These are phyloP conservation scores for Sebastes oblongus DNA, from an alignment of 2,797 vertebrate species.

Conservation along the genomic window DNA sequence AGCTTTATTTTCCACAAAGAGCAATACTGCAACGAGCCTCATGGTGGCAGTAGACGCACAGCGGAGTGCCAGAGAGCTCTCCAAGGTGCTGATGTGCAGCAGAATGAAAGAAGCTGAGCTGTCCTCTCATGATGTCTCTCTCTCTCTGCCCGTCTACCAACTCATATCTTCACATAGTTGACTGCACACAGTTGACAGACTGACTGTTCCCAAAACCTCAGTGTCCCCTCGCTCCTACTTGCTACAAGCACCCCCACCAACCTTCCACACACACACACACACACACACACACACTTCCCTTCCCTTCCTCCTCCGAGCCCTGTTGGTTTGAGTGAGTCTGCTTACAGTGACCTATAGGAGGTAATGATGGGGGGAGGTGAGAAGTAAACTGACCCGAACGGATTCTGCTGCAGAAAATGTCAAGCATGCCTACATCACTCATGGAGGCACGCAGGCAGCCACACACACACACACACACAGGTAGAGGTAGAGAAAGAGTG, in stretches of 20 bases:
- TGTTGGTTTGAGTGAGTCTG: conserved; percentile 55
- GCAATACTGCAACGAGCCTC: conserved; percentile 55
- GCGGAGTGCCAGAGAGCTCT: conserved; percentile 44
- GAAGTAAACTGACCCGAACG: conserved; percentile 75
- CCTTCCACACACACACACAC: conserved; percentile 47
- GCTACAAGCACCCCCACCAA: conserved; percentile 59
- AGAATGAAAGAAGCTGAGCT: conserved; percentile 63
- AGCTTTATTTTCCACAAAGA: background rate
- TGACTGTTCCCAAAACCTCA: conserved; percentile 51
- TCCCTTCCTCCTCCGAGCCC: conserved; percentile 20
- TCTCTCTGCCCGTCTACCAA: conserved; percentile 60
- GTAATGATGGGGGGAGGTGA: conserved; percentile 67
- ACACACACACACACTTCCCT: background rate
- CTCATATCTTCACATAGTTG: conserved; percentile 64
- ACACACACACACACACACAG: background rate
- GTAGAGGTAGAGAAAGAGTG: conserved; percentile 13
- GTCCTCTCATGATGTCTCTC: conserved; percentile 66
- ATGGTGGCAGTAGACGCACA: conserved; percentile 69
- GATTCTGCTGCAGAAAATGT: conserved; percentile 77
- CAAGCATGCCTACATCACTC: conserved; percentile 69
- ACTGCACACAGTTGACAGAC: conserved; percentile 72
- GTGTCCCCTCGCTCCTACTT: conserved; percentile 47
- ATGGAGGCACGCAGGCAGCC: conserved; percentile 34
- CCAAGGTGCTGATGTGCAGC: conserved; percentile 75
- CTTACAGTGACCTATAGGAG: conserved; percentile 75